Base-by-base conservation (phyloP, 2,113 vertebrate genomes). In the Bufo gargarizans region DNA sequence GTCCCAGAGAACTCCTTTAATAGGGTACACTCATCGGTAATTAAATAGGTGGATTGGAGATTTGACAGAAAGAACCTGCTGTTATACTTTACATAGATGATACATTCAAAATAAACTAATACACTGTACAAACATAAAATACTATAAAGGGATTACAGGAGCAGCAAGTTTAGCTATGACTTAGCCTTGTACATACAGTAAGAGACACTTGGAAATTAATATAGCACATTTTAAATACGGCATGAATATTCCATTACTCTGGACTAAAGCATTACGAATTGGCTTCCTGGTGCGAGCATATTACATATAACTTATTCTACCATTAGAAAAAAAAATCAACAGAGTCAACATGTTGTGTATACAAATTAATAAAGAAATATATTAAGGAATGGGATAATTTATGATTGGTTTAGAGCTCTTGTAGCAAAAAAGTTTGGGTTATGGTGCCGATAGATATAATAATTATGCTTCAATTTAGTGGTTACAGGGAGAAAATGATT, bases 81-180 rank as follows among this genome's bases (percentile, higher is more conserved):
- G 72, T 76, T 76, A 76, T 76, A 76, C 47, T 19, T 49, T 20
- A 50, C 72, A 50, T 20, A 76, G 72, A 50, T 76, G 50, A 20
- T 16, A 76, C 47, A 76, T 76, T 76, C 6, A 76, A 76, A 50
- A 50, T 50, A 47, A 76, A 50, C 2, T 17, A 19, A 50, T 78
- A n/a, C 50, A 78, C 77, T 78, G 72, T 76, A 78, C 77, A 78
- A 78, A 55, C 77, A 78, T 78, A 78, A 78, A 78, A 78, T 78
- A 56, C 77, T 78, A 56, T 78, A 78, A 78, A 78, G 77, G 49
- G 50, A 22, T 78, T 78, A 22, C 10, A 55, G 50, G 20, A 78
- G 50, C 49, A 55, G 50, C 20, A 33, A 55, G 49, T 55, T 56
- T 78, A 55, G 50, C 50, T 22, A 78, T 56, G 72, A 76, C 77